Conservation (phyloP, 2,113 vertebrate species). For the Callithrix jacchus region DNA sequence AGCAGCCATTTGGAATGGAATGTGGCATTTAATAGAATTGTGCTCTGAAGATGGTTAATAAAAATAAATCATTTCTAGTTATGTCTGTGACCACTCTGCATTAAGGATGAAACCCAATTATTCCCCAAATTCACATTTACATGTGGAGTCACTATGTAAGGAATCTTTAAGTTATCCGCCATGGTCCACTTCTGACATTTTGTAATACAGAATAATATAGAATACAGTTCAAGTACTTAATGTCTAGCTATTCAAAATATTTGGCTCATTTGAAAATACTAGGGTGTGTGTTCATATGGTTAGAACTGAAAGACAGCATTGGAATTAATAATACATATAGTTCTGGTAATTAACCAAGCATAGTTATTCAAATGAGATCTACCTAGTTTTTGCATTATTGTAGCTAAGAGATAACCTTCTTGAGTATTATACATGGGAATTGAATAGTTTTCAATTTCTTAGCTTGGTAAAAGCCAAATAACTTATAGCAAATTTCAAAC, state of each 20-base stretch:
- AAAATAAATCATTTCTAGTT: conserved; percentile 32
- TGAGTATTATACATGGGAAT: background rate
- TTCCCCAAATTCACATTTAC: background rate
- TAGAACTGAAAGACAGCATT: background rate
- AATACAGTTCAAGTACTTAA: background rate
- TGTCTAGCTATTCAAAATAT: background rate
- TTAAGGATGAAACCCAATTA: background rate
- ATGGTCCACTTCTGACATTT: background rate
- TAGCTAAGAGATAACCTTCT: background rate
- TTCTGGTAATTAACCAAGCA: background rate
- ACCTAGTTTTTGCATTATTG: background rate
- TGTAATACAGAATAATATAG: background rate
- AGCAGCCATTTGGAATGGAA: conserved; percentile 18
- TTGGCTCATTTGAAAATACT: background rate
- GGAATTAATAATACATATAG: background rate
- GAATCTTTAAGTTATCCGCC: background rate
- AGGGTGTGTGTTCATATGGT: background rate
- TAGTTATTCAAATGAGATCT: background rate
- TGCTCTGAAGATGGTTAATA: background rate
- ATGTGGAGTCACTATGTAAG: background rate
- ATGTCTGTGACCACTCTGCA: background rate
- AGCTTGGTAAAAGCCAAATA: background rate
- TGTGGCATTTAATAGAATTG: background rate
- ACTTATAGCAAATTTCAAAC: background rate
- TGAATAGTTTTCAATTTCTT: background rate